Base-by-base conservation (phyloP, 2,113 vertebrate genomes). In the Falco punctatus region DNA sequence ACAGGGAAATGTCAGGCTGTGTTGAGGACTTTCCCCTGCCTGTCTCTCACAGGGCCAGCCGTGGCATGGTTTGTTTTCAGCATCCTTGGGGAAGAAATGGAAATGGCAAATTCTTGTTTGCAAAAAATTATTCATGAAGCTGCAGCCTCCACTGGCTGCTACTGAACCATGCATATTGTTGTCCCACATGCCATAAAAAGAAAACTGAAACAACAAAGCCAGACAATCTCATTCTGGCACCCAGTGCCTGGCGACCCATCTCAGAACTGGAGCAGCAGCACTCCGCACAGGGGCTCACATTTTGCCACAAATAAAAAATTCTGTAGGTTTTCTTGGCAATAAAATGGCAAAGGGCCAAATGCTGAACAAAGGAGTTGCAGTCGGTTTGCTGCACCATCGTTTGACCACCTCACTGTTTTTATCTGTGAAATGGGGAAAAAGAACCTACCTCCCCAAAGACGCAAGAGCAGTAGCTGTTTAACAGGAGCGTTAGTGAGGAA, bases 241-340 rank as follows among this genome's bases (percentile, higher is more conserved):
- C 35, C 64, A 38, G n/a, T 26, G 38, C 26, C 66, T 54, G 51
- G 51, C 49, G 70, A n/a, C 35, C 33, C 23, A 32, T 26, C 32
- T 61, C 59, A 9, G 61, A 75, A 67, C 15, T 0, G 0, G 77
- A 79, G 51, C n/a, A 71, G 58, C 65, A 4, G 5, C 0, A 0
- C 48, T 51, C 59, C 5, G 2, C 2, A 2, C 11, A 35, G 69
- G 30, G 23, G 33, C 22, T 74, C 30, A 24, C 4, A 13, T 72
- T 61, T 81, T 77, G 42, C 42, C 28, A 20, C 57, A 80, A 84
- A 27, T 55, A 20, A 80, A 70, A 81, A 65, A 38, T 22, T 44
- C 30, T 14, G 22, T 13, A 67, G 21, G 20, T 59, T 93, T 85
- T 88, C 74, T n/a, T 54, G 49, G 74, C 52, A 79, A 79, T 48